Evolutionary conservation across 2,797 vertebrate genomes (phyloP), one percentile per base, ranked within the genome.

Genomic region (Myripristis murdjan): DNA sequence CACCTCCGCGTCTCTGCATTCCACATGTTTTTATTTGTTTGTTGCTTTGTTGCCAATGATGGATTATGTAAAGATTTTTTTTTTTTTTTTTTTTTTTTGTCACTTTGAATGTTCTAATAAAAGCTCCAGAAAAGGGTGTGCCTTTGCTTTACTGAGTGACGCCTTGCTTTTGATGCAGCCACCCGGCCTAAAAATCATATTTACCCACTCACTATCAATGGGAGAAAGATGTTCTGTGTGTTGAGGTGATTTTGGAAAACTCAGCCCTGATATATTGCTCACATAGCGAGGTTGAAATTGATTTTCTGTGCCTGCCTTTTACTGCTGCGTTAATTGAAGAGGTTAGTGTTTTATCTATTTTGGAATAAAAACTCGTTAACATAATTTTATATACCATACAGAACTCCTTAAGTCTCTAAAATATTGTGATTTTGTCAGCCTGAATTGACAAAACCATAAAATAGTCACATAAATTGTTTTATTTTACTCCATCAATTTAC

Each of bases 101-200:
- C 57, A 81, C 66, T 90, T 89, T 84, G 60, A 90, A 88, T 91
- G 92, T 94, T 87, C 74, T 48, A 92, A 91, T 93, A 94, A 94
- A 91, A 89, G 79, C 83, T 87, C 65, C 74, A 59, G 78, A 87
- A 87, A 84, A 72, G 72, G 61, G 37, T 68, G 61, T 51, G 75
- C 12, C 26, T 72, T 69, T 70, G 1, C 65, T 71, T 76, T 7
- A 12, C 9, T 47, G 9, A 54, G 22, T 61, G 5, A 35, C 61
- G 12, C n/a, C 4, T 44, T 31, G 9, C 18, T 8, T 23, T 49
- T 48, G 18, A n/a, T 48, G 9, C 9, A 48, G 5, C 18, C 4
- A 22, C 11, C 8, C 41, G 3, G 4, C 2, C 22, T 24, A 6
- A 44, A 33, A 26, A 31, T 47, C 10, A 4, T 44, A 33, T 5